Conservation (phyloP, 2,113 vertebrate species). For the Hemibagrus wyckioides region DNA sequence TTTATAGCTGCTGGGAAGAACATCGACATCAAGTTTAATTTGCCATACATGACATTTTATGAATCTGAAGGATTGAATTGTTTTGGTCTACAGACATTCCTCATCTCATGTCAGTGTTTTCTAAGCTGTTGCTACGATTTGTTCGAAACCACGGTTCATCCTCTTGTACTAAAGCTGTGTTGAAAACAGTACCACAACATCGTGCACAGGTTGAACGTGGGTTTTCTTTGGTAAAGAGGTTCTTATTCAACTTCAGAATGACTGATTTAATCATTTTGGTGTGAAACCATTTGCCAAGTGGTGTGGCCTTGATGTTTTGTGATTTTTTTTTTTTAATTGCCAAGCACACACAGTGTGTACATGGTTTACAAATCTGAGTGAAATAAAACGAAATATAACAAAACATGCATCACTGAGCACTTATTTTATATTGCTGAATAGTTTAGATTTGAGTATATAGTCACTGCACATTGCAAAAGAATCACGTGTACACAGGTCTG, state of each 20-base stretch:
- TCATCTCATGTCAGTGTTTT: not conserved
- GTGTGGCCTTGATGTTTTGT: not conserved
- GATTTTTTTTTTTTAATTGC: not conserved
- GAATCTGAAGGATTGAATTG: not conserved
- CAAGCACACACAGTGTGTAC: not conserved
- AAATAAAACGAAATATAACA: conserved; percentile 8
- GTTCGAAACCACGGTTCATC: not conserved
- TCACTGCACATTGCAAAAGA: not conserved
- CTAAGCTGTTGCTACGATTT: not conserved
- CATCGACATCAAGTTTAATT: not conserved
- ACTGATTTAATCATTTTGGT: not conserved
- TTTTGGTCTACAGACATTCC: not conserved
- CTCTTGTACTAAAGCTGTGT: not conserved
- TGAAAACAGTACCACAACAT: not conserved
- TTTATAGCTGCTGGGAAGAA: not conserved
- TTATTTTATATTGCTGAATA: not conserved
- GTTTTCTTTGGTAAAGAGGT: not conserved
- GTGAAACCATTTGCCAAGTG: not conserved
- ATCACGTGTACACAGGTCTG: not conserved
- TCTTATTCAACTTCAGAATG: not conserved
- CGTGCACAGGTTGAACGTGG: not conserved
- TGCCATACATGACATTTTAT: not conserved
- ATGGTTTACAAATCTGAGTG: conserved; percentile 12
- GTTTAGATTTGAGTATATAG: not conserved
- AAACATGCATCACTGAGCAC: not conserved